A percentile compares a stretch with the other conserved stretches of the same genome.
phyloP scores from a whole-genome alignment of 92 coral and sea anemone species.

The Parazoanthus atlanticus region DNA sequence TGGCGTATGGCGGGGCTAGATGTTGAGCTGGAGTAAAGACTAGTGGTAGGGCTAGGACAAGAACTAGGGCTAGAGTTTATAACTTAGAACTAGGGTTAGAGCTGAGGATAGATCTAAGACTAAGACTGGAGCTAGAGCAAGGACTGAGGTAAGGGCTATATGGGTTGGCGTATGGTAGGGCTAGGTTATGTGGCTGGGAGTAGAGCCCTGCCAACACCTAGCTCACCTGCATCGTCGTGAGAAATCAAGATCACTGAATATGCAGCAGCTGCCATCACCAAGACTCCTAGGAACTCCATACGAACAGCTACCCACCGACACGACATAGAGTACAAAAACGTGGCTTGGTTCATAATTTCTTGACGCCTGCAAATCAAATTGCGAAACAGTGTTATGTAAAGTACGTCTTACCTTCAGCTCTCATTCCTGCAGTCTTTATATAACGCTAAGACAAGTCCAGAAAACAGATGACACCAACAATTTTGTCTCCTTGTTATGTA shows the following conservation, averaged over 20 bases:
- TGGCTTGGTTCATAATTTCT: constrained; percentile 34
- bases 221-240: constrained; percentile 34
- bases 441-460: too few species aligned
- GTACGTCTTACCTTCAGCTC: neutral
- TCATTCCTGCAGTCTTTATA: neutral
- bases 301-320: constrained; percentile 41
- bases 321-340: constrained; percentile 29
- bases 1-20: neutral
- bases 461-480: too few species aligned
- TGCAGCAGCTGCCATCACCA: constrained; percentile 33
- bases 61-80: neutral
- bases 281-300: constrained; percentile 34
- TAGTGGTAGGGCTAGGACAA: too few species aligned
- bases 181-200: too few species aligned
- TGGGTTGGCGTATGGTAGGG: too few species aligned
- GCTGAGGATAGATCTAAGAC: neutral
- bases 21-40: neutral
- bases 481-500: too few species aligned
- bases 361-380: constrained; percentile 35
- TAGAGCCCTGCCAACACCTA: neutral
- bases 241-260: constrained; percentile 30
- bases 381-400: neutral
- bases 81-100: neutral
- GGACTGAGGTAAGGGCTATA: neutral
- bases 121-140: neutral